Conservation (phyloP, 1,140 invertebrate species). For the Diabrotica undecimpunctata region DNA sequence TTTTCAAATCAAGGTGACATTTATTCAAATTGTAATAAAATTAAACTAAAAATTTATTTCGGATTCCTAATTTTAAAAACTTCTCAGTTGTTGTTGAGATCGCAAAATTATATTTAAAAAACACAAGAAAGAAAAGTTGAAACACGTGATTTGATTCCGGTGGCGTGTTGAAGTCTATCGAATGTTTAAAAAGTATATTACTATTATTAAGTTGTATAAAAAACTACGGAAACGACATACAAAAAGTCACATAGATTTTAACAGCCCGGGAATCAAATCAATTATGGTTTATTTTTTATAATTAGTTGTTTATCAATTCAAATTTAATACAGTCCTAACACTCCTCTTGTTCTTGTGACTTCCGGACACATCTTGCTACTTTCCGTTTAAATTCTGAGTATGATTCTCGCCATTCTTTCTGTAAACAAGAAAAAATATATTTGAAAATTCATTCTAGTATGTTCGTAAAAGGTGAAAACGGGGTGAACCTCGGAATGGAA, state of each 20-base stretch:
- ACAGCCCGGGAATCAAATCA: conserved; percentile 16
- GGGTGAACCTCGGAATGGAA: too few relatives aligned
- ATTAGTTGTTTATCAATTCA: conserved; percentile 14
- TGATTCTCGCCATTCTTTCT: conserved; percentile 98
- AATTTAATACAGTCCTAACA: conserved; percentile 54
- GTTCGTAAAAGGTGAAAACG: neutral
- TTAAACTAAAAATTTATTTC: conserved; percentile 15
- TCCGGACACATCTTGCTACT: conserved; percentile 95
- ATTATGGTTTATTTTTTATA: neutral
- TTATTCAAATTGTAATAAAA: too few relatives aligned
- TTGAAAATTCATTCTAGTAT: neutral
- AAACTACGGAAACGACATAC: conserved; percentile 20
- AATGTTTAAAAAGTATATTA: conserved; percentile 6
- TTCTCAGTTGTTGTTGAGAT: conserved; percentile 19
- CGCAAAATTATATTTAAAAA: conserved; percentile 1
- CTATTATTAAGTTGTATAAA: conserved; percentile 16
- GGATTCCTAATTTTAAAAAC: conserved; percentile 9
- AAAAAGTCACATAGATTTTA: conserved; percentile 13
- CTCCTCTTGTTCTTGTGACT: conserved; percentile 99
- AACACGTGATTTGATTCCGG: conserved; percentile 8
- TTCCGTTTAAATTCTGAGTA: conserved; percentile 96
- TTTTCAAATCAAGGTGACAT: too few relatives aligned
- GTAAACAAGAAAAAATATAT: conserved; percentile 46
- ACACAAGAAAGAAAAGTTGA: conserved; percentile 3
- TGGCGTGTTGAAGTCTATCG: conserved; percentile 4